Percentiles rank a stretch among this genome's conserved stretches.
phyloP scores from a whole-genome alignment of 2,888 invertebrate species.

The Coenonympha glycerion region DNA sequence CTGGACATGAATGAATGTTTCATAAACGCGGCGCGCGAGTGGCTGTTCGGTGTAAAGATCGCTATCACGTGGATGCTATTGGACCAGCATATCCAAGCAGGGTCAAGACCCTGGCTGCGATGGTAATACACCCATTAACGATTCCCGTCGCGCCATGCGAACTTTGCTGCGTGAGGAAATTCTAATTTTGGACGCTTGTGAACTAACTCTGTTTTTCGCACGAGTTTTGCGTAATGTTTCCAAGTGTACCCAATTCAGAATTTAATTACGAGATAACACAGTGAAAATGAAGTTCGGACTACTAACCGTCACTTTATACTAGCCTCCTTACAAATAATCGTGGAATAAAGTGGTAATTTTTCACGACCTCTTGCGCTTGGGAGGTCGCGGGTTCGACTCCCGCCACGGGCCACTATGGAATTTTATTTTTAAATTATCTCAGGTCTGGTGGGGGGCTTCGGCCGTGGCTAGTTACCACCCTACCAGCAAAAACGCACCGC shows the following conservation, averaged over 20 bases:
- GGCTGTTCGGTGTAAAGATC: neutral
- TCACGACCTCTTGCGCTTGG: too few species aligned
- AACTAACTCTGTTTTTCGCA: neutral
- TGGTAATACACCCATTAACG: slow-evolving; percentile 39
- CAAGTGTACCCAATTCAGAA: too few species aligned
- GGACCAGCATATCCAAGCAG: slow-evolving; percentile 11
- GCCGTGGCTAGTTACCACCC: too few species aligned
- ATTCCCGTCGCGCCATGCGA: slow-evolving; percentile 51
- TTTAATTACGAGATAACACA: too few species aligned
- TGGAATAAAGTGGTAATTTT: too few species aligned
- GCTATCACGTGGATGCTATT: neutral
- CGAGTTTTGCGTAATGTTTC: neutral
- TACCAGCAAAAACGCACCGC: too few species aligned
- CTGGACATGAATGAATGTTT: neutral
- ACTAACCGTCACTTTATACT: too few species aligned
- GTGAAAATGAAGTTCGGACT: neutral
- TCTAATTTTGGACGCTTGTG: slow-evolving; percentile 27
- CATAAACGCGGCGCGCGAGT: neutral
- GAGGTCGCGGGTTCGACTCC: too few species aligned
- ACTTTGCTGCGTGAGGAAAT: slow-evolving; percentile 40
- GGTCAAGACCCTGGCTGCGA: slow-evolving; percentile 22
- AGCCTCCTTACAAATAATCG: too few species aligned
- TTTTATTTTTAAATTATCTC: too few species aligned
- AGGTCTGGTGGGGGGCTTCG: too few species aligned
- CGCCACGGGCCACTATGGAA: too few species aligned